Conservation (phyloP, 1,140 invertebrate genomes). For the Drosophila dunni region DNA sequence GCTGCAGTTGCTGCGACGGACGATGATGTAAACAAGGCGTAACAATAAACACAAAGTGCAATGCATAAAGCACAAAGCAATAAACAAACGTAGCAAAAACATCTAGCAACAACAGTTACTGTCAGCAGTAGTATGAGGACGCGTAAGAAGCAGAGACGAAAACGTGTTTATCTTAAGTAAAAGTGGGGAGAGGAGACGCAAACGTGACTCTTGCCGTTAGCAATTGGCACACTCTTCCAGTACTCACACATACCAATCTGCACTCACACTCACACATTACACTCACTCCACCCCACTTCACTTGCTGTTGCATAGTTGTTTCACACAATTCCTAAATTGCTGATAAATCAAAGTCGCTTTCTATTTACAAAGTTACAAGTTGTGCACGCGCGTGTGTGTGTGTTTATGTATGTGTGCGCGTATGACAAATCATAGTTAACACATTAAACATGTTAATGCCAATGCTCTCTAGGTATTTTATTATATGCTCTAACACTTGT, state of each 20-base stretch:
- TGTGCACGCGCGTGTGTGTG: neutral
- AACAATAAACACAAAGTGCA: slow-evolving; percentile 47
- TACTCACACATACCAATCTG: slow-evolving; percentile 2
- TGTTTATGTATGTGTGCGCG: slow-evolving; percentile 4
- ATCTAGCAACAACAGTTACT: neutral
- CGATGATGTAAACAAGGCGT: slow-evolving; percentile 66
- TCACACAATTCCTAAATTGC: slow-evolving; percentile 54
- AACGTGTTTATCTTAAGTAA: slow-evolving; percentile 53
- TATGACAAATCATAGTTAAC: slow-evolving; percentile 16
- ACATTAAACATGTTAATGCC: slow-evolving; percentile 16
- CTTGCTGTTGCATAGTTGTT: slow-evolving; percentile 37
- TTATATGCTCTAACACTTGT: neutral
- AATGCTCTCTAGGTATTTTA: neutral
- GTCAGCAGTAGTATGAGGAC: slow-evolving; percentile 7
- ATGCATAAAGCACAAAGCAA: slow-evolving; percentile 32
- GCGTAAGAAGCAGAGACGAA: slow-evolving; percentile 6
- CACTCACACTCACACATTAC: neutral
- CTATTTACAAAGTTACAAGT: slow-evolving; percentile 50
- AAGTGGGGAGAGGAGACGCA: slow-evolving; percentile 23
- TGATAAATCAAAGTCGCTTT: slow-evolving; percentile 54
- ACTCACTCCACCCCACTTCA: slow-evolving; percentile 18
- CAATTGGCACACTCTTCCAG: slow-evolving; percentile 56
- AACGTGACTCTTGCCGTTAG: slow-evolving; percentile 58
- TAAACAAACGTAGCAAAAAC: slow-evolving; percentile 3
- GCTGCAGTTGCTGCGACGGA: slow-evolving; percentile 1